Evolutionary conservation across 2,113 vertebrate genomes (phyloP), one percentile per base, ranked within the genome.

Genomic region (Channa maculata): DNA sequence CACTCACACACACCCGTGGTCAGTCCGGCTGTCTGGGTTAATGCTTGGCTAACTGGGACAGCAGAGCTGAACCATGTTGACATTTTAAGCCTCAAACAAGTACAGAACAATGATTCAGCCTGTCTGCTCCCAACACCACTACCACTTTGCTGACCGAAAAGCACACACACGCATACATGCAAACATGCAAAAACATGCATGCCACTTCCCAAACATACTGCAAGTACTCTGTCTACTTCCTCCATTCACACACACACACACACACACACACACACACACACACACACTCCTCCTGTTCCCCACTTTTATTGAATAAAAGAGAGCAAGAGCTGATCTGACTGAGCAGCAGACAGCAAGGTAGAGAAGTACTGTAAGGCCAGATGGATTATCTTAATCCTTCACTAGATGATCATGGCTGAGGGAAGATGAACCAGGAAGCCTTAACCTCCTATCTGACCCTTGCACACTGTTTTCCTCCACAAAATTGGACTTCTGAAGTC

Each of bases 31-130:
- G 91, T 93, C 89, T 92, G 89, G 91, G 89, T 93, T 94, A 92
- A 93, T 94, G 90, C 89, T 90, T 89, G 89, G 86, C 86, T 92
- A 93, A 93, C 91, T 92, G 88, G 91, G 92, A 92, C 91, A 92
- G 86, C 88, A 86, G 88, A 90, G 87, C 83, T 92, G 89, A 92
- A 91, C 89, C 90, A 88, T 90, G 88, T 91, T 92, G 92, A 93
- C 90, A 92, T 88, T 91, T 92, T 91, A 93, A 91, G 88, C 91
- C 89, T 87, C 90, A 88, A 86, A 92, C 86, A 86, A 89, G 91
- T 90, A 87, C 91, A 91, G 90, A 94, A 91, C 91, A 92, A 91
- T 90, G 91, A 91, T 92, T 92, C 90, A 86, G 83, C 84, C 79
- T 79, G 63, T 87, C 86, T 78, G 70, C 62, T 80, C 77, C 87